A percentile compares a stretch with the other conserved stretches of the same genome.
Conservation (phyloP, 2,888 invertebrate species). For the Drosophila mayaguana region DNA sequence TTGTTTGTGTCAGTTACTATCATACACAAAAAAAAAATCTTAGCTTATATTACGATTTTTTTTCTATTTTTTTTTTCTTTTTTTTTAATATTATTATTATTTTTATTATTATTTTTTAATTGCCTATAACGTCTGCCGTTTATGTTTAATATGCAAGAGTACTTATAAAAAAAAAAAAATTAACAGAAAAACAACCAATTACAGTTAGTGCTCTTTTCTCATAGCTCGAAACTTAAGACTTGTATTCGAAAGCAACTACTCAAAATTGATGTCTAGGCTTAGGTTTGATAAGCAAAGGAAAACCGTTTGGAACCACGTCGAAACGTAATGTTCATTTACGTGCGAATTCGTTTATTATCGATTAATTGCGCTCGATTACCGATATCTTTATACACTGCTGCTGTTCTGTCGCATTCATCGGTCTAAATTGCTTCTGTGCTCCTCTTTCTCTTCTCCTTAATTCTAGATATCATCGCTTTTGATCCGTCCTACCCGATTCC, state of each 20-base stretch:
- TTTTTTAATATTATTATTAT: conserved; percentile 6
- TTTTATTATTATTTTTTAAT: conserved; percentile 23
- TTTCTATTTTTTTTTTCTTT: conserved; percentile 10
- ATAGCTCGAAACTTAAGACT: conserved; percentile 18
- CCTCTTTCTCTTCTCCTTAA: background rate
- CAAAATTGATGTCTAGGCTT: conserved; percentile 30
- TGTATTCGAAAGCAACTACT: conserved; percentile 30
- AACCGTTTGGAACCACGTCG: conserved; percentile 9
- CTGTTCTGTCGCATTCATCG: background rate
- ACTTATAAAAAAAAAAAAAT: conserved; percentile 12
- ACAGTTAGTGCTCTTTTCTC: conserved; percentile 26
- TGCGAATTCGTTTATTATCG: conserved; percentile 4
- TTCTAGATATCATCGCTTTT: background rate
- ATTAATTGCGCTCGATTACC: conserved; percentile 21
- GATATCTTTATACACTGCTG: conserved; percentile 4
- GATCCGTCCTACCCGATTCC: background rate
- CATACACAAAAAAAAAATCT: conserved; percentile 62
- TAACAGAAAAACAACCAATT: conserved; percentile 24
- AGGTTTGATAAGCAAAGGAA: conserved; percentile 22
- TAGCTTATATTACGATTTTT: conserved; percentile 27
- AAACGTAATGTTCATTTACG: background rate
- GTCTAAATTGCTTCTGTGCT: too few species aligned
- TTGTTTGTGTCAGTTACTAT: conserved; percentile 50
- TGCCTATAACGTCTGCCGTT: conserved; percentile 44
- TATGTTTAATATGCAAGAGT: conserved; percentile 32